Base-by-base conservation (phyloP, 1,140 invertebrate species). In the Dendroctonus valens region DNA sequence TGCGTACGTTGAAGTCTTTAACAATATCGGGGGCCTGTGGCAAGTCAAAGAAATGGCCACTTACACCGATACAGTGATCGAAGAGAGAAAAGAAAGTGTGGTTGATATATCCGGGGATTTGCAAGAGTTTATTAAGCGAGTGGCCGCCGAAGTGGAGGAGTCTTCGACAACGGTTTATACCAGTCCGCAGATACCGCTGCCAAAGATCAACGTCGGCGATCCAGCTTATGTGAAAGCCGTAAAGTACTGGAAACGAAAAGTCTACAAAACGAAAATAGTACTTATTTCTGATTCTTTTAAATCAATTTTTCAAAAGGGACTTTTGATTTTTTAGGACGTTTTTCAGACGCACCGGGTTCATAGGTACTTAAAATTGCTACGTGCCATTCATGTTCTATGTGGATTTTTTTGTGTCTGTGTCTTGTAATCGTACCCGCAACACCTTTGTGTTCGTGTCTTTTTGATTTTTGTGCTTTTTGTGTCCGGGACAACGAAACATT, bases 251-350 rank as follows among this genome's bases (percentile, higher is more conserved):
- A 78, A 75, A 61, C 67, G 67, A 53, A 76, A 73, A 71, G 72
- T 79, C 66, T 75, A 78, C 70, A 70, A 73, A 67, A 70, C 75
- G 40, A 68, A 74, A 73, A 78, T 79, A 75, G 76, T 77, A 78
- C 69, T 70, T 51, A 66, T 9, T 67, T 63, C 9, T 41, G 59
- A 64, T 11, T 58, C 48, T 57, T 62, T 60, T 60, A 54, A 51
- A 42, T 51, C 37, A 39, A 55, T 55, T 51, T 48, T 41, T 55
- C 46, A 41, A 11, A 40, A 57, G 39, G 52, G 15, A 7, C 38
- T 55, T 54, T 64, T 58, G 26, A 52, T 59, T 58, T 70, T 66
- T 53, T 42, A 64, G 68, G 48, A 40, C 15, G 12, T 61, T 70
- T 59, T 61, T 67, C 48, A 52, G 42, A 46, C 49, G 41, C 7